Evolutionary conservation across 2,797 vertebrate genomes (phyloP), one percentile per base, ranked within the genome.

Genomic region (Gobionotothen gibberifrons): DNA sequence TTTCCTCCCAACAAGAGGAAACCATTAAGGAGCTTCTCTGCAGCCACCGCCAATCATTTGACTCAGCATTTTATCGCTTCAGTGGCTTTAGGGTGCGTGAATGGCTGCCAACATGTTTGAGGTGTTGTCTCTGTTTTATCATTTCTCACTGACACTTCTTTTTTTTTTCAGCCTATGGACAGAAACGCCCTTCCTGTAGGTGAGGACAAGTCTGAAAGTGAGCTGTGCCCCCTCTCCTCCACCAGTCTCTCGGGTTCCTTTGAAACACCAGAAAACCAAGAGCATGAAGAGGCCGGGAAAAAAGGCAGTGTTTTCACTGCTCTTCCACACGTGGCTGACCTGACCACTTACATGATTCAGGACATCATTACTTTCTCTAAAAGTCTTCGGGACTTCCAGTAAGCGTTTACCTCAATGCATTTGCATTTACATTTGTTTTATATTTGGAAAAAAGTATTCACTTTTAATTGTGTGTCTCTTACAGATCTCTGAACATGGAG

Each of bases 341-440:
- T 94, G 69, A 84, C 79, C 10, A 93, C 93, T 1, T 92, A 93
- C 85, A 94, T 94, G 93, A 93, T 94, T 80, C 91, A 94, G 75
- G 90, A 93, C 32, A 69, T 94, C 71, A 94, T 93, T 47, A 78
- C 77, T 59, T 94, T 92, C 63, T 90, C 94, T 79, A 95, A 94
- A 81, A 78, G 79, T 46, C 88, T 94, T 5, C 26, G 19, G 39
- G 69, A 75, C 59, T 95, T 95, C 85, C 86, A 87, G 94, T 94
- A 75, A 84, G 44, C n/a, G 21, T 49, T 5, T 39, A n/a, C 17
- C 29, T 65, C 13, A 16, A 9, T 36, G 1, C 11, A 19, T 63
- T 14, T 57, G 69, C 16, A 42, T 19, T 13, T 13, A 44, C 8
- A 29, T 21, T 9, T 63, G 5, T 29, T 40, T 13, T 15, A 9